Percentiles rank a stretch among this genome's conserved stretches.
phyloP scores from a whole-genome alignment of 1,140 invertebrate species.

The Drosophila pruinosa region DNA sequence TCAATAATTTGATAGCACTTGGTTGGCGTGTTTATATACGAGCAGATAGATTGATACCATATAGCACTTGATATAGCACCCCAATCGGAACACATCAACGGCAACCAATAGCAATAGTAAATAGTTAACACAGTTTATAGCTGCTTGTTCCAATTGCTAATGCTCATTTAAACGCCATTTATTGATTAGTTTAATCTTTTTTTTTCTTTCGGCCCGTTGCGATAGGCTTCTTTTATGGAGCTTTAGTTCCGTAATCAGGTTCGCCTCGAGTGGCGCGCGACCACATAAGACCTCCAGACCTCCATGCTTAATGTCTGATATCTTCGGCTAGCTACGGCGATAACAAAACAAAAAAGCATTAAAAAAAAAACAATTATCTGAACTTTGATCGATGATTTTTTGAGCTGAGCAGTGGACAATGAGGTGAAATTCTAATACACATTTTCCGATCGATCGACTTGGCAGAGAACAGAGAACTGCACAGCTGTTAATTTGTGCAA shows the following conservation, averaged over 20 bases:
- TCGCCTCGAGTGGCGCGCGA: conserved; percentile 36
- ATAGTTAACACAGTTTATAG: conserved; percentile 8
- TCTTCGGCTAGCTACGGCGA: conserved; percentile 21
- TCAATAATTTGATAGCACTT: conserved; percentile 49
- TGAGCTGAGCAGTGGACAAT: conserved; percentile 21
- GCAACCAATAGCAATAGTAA: neutral
- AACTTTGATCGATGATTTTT: conserved; percentile 66
- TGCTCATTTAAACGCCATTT: conserved; percentile 34
- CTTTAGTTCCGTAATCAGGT: conserved; percentile 29
- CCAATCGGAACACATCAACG: neutral
- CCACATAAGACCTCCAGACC: conserved; percentile 17
- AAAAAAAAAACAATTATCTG: conserved; percentile 31
- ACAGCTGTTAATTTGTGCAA: neutral
- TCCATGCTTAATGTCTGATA: conserved; percentile 7
- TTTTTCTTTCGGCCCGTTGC: conserved; percentile 1
- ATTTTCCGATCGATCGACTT: conserved; percentile 7
- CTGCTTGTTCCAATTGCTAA: conserved; percentile 32
- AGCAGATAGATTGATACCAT: conserved; percentile 49
- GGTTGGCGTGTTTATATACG: conserved; percentile 37
- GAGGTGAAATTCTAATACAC: neutral
- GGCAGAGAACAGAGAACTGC: neutral
- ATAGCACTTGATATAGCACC: conserved; percentile 21
- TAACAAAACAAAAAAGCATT: neutral
- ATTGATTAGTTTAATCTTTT: conserved; percentile 62
- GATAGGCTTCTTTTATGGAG: neutral